Evolutionary conservation across 2,113 vertebrate genomes (phyloP).

Genomic region (Rattus norvegicus): DNA sequence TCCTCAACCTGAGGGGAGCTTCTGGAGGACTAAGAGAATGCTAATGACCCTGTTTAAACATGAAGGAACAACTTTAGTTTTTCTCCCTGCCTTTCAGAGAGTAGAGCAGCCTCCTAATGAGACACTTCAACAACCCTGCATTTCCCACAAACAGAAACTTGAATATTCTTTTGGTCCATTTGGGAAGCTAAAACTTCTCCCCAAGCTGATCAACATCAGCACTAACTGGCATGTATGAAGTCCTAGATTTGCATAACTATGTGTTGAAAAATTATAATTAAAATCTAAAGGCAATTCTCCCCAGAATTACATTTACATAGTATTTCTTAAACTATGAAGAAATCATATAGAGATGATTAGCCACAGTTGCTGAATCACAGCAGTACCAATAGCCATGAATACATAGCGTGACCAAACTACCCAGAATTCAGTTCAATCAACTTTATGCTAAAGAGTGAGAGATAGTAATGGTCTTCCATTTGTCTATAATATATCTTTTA

Average conservation of each 20-base stretch:
- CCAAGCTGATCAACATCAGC: constrained; percentile 24
- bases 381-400: constrained; percentile 11
- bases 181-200: constrained; percentile 42
- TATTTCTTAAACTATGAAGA: constrained; percentile 34
- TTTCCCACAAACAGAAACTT: constrained; percentile 55
- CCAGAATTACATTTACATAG: constrained; percentile 55
- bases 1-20: neutral
- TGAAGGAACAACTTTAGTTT: neutral
- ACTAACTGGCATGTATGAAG: constrained; percentile 60
- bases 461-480: neutral
- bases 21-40: neutral
- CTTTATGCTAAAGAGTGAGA: neutral
- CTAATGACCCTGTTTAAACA: neutral
- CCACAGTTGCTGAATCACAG: neutral
- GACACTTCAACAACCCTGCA: neutral
- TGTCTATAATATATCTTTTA: constrained; percentile 16
- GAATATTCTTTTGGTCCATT: constrained; percentile 9
- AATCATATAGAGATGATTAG: neutral
- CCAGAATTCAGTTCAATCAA: neutral
- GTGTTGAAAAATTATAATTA: constrained; percentile 52
- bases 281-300: constrained; percentile 41
- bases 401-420: neutral
- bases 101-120: constrained; percentile 22
- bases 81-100: neutral
- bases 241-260: constrained; percentile 59